Conservation (phyloP, 2,888 invertebrate species). For the Amphipyra berbera region DNA sequence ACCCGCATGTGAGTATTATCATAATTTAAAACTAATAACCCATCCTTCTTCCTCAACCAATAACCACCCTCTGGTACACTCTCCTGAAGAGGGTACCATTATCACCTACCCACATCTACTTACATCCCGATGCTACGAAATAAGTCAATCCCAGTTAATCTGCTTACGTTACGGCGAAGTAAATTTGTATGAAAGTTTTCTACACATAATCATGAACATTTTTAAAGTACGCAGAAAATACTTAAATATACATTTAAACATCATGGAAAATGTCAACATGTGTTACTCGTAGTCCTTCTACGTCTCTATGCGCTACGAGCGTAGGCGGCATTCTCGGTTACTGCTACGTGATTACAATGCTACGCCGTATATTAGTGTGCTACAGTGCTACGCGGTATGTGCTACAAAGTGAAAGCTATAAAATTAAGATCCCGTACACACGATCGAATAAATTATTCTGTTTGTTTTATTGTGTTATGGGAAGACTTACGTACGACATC, state of each 20-base stretch:
- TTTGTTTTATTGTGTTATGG: not conserved
- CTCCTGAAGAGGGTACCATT: too few relatives aligned
- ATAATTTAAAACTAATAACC: too few relatives aligned
- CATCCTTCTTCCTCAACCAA: too few relatives aligned
- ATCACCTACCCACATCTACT: too few relatives aligned
- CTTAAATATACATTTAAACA: conserved; percentile 14
- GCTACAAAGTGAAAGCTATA: conserved; percentile 31
- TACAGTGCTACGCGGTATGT: conserved; percentile 31
- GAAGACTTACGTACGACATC: not conserved
- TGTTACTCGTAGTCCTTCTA: conserved; percentile 12
- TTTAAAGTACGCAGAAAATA: not conserved
- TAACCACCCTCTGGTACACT: too few relatives aligned
- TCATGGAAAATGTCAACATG: conserved; percentile 23
- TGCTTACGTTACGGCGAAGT: too few relatives aligned
- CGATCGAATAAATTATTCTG: not conserved
- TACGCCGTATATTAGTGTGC: conserved; percentile 34
- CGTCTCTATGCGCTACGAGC: conserved; percentile 27
- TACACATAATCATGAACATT: not conserved
- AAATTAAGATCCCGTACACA: conserved; percentile 11
- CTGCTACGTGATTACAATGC: conserved; percentile 51
- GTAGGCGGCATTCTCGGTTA: conserved; percentile 25
- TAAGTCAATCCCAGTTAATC: too few relatives aligned
- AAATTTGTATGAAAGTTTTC: too few relatives aligned
- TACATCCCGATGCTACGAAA: too few relatives aligned
- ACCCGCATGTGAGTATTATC: too few relatives aligned